Evolutionary conservation across 1,140 invertebrate species (phyloP).

Genomic region (Hyphantria cunea): DNA sequence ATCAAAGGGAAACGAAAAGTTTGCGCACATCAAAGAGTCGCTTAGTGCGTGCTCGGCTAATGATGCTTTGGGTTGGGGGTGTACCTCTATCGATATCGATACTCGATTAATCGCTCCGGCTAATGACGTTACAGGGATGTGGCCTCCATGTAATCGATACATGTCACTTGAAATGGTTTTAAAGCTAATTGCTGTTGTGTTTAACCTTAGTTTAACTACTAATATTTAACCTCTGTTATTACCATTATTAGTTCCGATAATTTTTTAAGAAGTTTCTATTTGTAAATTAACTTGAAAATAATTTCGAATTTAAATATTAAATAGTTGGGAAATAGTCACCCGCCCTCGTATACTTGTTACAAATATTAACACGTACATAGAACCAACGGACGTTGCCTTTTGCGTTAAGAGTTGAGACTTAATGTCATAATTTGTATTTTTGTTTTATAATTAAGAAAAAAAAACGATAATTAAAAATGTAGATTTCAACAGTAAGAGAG

Average conservation of each 20-base stretch:
- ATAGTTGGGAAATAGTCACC: too few species aligned
- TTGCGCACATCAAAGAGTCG: slow-evolving; percentile 76
- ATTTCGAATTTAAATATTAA: too few species aligned
- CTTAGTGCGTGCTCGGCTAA: slow-evolving; percentile 58
- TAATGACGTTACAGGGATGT: slow-evolving; percentile 2
- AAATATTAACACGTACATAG: too few species aligned
- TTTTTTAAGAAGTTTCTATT: too few species aligned
- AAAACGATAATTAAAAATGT: too few species aligned
- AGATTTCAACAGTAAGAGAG: too few species aligned
- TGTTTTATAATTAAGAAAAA: too few species aligned
- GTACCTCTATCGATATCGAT: slow-evolving; percentile 31
- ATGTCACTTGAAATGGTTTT: not conserved
- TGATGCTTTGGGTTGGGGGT: slow-evolving; percentile 20
- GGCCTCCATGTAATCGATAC: not conserved
- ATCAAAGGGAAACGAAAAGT: slow-evolving; percentile 79
- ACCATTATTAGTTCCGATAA: too few species aligned
- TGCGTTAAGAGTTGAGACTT: too few species aligned
- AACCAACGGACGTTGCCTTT: too few species aligned
- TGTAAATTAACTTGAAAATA: not conserved
- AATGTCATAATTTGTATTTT: too few species aligned
- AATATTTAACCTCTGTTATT: not conserved
- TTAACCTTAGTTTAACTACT: not conserved
- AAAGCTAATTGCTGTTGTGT: not conserved
- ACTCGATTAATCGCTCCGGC: slow-evolving; percentile 32
- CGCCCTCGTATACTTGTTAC: too few species aligned